Percentiles rank a stretch among this genome's conserved stretches.
These are phyloP conservation scores for Butastur rufipennis DNA, from an alignment of 2,113 vertebrate genomes.

Conservation along the genomic window DNA sequence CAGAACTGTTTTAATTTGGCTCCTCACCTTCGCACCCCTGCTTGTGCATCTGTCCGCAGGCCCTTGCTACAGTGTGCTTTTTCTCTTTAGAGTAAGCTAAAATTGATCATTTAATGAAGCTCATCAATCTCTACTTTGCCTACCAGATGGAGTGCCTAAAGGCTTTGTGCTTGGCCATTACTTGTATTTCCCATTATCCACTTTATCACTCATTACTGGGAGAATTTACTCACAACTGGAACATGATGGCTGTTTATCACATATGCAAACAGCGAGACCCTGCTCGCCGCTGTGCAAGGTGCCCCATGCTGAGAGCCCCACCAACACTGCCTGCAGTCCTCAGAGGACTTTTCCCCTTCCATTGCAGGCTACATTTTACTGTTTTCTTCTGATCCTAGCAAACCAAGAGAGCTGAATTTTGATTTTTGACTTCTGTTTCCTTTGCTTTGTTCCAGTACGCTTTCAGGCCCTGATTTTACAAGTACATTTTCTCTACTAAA, in stretches of 20 bases:
- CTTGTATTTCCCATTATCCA: background rate
- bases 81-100: background rate
- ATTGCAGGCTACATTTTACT: background rate
- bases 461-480: background rate
- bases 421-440: background rate
- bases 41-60: background rate
- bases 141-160: background rate
- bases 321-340: background rate
- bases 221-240: background rate
- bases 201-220: background rate
- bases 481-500: background rate
- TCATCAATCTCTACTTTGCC: background rate
- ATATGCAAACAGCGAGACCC: background rate
- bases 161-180: background rate
- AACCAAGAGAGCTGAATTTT: background rate
- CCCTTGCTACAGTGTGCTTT: background rate
- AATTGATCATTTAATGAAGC: background rate
- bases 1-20: background rate
- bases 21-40: background rate
- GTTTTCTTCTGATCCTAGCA: background rate
- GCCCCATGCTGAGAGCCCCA: background rate
- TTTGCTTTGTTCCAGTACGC: background rate
- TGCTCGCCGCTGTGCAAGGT: rapidly evolving
- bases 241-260: background rate
- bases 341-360: background rate